Evolutionary conservation across 2,888 invertebrate species (phyloP).

Genomic region (Hirtodrosophila confusa): DNA sequence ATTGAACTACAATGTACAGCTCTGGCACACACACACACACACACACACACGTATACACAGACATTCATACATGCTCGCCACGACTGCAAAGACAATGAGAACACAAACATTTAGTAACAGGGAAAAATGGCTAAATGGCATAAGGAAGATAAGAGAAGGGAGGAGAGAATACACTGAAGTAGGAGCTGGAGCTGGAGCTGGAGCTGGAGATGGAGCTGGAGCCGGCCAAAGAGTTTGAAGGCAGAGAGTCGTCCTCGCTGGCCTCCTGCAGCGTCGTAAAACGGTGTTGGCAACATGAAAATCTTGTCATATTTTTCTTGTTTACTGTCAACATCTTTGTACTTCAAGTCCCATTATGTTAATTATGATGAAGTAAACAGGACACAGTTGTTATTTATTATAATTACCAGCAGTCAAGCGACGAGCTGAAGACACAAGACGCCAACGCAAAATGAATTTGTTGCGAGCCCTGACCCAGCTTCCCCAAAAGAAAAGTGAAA

Average conservation of each 20-base stretch:
- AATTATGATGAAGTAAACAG: slow-evolving; percentile 80
- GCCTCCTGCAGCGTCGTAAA: slow-evolving; percentile 49
- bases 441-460: slow-evolving; percentile 66
- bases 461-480: slow-evolving; percentile 44
- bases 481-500: slow-evolving; percentile 6
- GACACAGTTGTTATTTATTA: slow-evolving; percentile 80
- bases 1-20: too few relatives aligned
- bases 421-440: slow-evolving; percentile 50
- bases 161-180: background rate
- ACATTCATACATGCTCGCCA: slow-evolving; percentile 24
- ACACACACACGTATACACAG: slow-evolving; percentile 15
- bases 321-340: slow-evolving; percentile 80
- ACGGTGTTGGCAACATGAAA: slow-evolving; percentile 70
- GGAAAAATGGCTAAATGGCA: slow-evolving; percentile 62
- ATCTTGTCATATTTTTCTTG: slow-evolving; percentile 80
- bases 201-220: too few relatives aligned
- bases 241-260: slow-evolving; percentile 17
- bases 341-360: slow-evolving; percentile 80
- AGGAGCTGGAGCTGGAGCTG: slow-evolving; percentile 14
- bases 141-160: slow-evolving; percentile 2
- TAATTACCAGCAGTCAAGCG: slow-evolving; percentile 76
- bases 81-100: slow-evolving; percentile 53
- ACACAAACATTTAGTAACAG: slow-evolving; percentile 60
- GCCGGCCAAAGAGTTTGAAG: slow-evolving; percentile 58
- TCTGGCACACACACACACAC: slow-evolving; percentile 8